Percentiles rank a stretch among this genome's conserved stretches.
phyloP scores from a whole-genome alignment of 2,888 invertebrate species.

The Maniola hyperantus region DNA sequence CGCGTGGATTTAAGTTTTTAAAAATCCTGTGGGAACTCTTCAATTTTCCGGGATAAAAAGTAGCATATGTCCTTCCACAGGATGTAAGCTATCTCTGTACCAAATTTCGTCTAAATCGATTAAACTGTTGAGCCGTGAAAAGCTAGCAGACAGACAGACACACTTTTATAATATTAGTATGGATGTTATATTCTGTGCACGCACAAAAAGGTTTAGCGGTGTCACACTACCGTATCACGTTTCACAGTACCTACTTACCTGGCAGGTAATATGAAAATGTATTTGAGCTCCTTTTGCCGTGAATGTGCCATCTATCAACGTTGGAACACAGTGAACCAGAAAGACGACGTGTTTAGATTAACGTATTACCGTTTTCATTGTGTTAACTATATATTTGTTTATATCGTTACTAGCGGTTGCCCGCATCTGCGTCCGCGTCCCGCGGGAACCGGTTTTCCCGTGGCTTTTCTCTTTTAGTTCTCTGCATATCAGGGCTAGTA shows the following conservation, averaged over 20 bases:
- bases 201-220: conserved; percentile 31
- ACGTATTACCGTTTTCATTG: conserved; percentile 13
- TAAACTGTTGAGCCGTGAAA: no score
- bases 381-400: conserved; percentile 12
- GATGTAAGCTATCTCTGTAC: no score
- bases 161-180: no score
- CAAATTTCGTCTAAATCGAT: no score
- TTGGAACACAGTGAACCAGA: conserved; percentile 31
- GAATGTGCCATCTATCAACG: conserved; percentile 33
- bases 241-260: conserved; percentile 27
- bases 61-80: no score
- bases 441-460: not conserved
- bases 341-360: conserved; percentile 29
- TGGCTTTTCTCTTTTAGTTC: not conserved
- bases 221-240: conserved; percentile 39
- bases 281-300: conserved; percentile 34
- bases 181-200: not conserved
- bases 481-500: not conserved
- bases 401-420: not conserved
- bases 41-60: no score
- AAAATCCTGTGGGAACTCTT: no score
- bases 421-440: no score
- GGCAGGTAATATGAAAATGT: conserved; percentile 33
- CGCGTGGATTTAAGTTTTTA: no score
- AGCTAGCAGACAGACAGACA: no score